Evolutionary conservation across 2,888 invertebrate species (phyloP).

Genomic region (Heterodera filipjevi): DNA sequence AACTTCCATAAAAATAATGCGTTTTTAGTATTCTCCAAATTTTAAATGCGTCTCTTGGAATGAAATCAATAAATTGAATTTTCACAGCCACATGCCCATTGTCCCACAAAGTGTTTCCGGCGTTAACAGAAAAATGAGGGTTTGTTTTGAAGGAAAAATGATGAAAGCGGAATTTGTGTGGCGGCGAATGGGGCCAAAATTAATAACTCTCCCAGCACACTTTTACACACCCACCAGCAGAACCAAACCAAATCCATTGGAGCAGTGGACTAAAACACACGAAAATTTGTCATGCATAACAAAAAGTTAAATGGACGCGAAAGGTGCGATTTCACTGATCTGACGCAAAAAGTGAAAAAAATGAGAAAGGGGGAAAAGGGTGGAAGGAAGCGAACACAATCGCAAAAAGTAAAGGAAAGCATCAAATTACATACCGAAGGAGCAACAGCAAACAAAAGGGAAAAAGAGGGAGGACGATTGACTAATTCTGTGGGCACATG

Average conservation of each 20-base stretch:
- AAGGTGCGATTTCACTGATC: background rate
- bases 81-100: slow-evolving; percentile 1
- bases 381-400: too few species aligned
- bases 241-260: background rate
- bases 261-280: background rate
- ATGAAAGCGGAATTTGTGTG: background rate
- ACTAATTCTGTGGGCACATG: too few species aligned
- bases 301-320: background rate
- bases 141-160: slow-evolving; percentile 2
- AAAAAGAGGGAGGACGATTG: background rate
- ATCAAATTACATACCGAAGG: slow-evolving; percentile 1
- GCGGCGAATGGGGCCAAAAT: background rate
- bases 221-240: too few species aligned
- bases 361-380: background rate
- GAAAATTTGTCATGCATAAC: slow-evolving; percentile 1
- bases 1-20: background rate
- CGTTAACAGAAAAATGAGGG: background rate
- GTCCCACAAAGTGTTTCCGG: background rate
- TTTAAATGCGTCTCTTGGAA: background rate
- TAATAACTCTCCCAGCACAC: background rate
- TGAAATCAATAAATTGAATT: slow-evolving; percentile 1
- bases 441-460: background rate
- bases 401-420: background rate
- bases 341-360: background rate
- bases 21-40: background rate